Conservation (phyloP, 2,888 invertebrate genomes). For the Aspidapion aeneum region DNA sequence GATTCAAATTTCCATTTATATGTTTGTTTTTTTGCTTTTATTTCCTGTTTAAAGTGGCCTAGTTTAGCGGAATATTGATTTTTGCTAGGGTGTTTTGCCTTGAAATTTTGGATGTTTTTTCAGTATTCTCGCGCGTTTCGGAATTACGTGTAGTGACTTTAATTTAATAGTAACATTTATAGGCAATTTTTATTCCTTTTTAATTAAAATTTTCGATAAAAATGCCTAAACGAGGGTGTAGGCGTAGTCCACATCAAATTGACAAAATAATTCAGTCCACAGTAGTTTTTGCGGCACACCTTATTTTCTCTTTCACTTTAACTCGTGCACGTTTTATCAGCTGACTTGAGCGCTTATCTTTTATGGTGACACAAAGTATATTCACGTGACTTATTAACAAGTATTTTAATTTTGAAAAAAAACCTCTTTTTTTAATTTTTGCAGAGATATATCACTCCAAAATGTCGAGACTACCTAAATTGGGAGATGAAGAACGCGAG, state of each 20-base stretch:
- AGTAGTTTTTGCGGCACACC: neutral
- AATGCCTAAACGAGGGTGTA: slow-evolving; percentile 16
- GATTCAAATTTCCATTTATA: neutral
- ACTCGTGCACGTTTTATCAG: slow-evolving; percentile 13
- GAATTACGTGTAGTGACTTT: neutral
- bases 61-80: slow-evolving; percentile 3
- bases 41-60: slow-evolving; percentile 4
- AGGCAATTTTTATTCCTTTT: neutral
- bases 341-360: slow-evolving; percentile 24
- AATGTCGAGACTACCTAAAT: slow-evolving; percentile 69
- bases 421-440: slow-evolving; percentile 20
- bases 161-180: neutral
- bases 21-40: neutral
- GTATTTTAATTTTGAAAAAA: slow-evolving; percentile 11
- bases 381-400: slow-evolving; percentile 36
- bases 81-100: neutral
- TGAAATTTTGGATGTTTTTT: neutral
- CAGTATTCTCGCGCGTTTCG: neutral
- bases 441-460: slow-evolving; percentile 41
- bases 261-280: neutral
- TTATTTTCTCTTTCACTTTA: neutral
- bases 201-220: neutral
- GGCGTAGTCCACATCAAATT: slow-evolving; percentile 34
- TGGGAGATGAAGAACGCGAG: slow-evolving; percentile 84
- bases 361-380: slow-evolving; percentile 30